Conservation (phyloP, 2,888 invertebrate species). For the Erannis defoliaria region DNA sequence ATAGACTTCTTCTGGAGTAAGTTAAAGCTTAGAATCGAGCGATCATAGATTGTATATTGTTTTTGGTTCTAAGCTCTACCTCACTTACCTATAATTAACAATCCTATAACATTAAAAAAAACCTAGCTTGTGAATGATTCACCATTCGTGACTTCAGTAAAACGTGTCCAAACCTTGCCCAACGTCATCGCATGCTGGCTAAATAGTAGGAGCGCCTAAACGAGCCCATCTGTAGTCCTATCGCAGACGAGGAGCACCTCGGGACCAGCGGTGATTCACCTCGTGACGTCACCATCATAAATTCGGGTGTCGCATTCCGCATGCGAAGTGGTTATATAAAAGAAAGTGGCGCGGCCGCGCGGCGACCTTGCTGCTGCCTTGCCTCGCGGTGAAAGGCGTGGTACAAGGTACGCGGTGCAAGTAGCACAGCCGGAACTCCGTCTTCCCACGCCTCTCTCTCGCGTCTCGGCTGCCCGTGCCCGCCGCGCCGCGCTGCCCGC, state of each 20-base stretch:
- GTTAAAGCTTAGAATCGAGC: too few relatives aligned
- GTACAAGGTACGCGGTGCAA: conserved; percentile 57
- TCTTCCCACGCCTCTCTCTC: conserved; percentile 80
- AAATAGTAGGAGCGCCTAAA: conserved; percentile 21
- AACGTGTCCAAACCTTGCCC: conserved; percentile 12
- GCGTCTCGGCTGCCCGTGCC: conserved; percentile 43
- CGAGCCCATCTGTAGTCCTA: conserved; percentile 37
- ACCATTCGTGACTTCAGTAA: conserved; percentile 12
- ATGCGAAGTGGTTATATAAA: conserved; percentile 76
- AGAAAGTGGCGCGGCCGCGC: conserved; percentile 84
- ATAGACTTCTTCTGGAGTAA: too few relatives aligned
- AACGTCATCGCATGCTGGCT: conserved; percentile 7
- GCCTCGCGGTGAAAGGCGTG: conserved; percentile 80
- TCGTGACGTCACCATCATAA: conserved; percentile 79
- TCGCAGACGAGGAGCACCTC: conserved; percentile 39
- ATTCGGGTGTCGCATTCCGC: conserved; percentile 82
- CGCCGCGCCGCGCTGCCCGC: conserved; percentile 1
- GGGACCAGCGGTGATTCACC: conserved; percentile 70
- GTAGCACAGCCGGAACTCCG: conserved; percentile 84
- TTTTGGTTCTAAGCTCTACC: too few relatives aligned
- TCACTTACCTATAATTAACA: not conserved
- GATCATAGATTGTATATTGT: too few relatives aligned
- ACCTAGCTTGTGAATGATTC: conserved; percentile 16
- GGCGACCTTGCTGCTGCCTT: conserved; percentile 70
- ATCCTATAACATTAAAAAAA: not conserved